A percentile compares a stretch with the other conserved stretches of the same genome.
Evolutionary conservation across 2,113 vertebrate genomes (phyloP).

Genomic region (Taxidea taxus): DNA sequence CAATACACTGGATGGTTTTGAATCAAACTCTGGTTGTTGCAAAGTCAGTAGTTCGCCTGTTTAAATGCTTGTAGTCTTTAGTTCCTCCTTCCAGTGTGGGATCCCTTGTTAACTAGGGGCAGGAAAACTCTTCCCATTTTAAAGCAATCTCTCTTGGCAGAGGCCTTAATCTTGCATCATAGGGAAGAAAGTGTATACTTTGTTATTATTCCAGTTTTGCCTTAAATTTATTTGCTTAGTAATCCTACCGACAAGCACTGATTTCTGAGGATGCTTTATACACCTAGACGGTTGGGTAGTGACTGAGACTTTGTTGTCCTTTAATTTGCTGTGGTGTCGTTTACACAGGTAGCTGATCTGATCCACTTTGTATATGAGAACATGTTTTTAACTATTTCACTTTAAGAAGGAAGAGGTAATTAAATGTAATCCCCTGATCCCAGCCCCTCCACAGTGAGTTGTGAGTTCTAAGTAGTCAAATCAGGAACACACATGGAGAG

Average conservation of each 20-base stretch:
- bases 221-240: constrained; percentile 44
- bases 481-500: background rate
- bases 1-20: background rate
- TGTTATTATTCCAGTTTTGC: constrained; percentile 32
- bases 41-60: background rate
- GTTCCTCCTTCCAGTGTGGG: background rate
- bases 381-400: background rate
- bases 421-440: background rate
- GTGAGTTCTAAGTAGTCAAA: background rate
- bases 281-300: background rate
- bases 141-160: background rate
- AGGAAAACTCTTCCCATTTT: background rate
- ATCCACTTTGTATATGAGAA: background rate
- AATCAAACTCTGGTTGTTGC: background rate
- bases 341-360: background rate
- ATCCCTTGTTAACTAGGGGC: background rate
- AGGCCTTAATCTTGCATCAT: background rate
- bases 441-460: background rate
- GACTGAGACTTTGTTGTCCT: background rate
- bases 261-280: background rate
- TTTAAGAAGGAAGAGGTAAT: background rate
- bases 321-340: background rate
- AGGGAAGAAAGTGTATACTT: background rate
- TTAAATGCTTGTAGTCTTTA: background rate
- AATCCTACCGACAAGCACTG: background rate